Evolutionary conservation across 2,888 invertebrate species (phyloP), one percentile per base, ranked within the genome.

Genomic region (Caenorhabditis uteleia): DNA sequence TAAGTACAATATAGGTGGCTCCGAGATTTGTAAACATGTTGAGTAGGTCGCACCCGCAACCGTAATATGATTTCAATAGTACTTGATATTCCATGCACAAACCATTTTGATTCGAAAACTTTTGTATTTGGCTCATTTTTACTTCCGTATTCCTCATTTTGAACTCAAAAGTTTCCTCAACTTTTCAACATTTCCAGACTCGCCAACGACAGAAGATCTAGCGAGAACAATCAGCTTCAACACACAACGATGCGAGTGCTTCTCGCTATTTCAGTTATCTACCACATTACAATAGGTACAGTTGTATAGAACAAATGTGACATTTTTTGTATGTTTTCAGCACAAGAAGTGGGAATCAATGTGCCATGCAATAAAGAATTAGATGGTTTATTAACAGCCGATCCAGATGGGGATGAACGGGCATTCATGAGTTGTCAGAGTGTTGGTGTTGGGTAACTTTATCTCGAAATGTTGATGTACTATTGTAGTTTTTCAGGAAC

Each of bases 311-410:
- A 21, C 29, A 14, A 14, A 4, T 8, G 1, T 27, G 8, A 2
- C 10, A 8, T 1, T 21, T n/a, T 3, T 18, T 21, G 26, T 16
- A 4, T 20, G 21, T 12, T 55, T 70, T 31, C 53, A 70, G 74
- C 62, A 45, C 43, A 66, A 56, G 56, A 68, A 56, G 59, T 64
- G 33, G 70, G 62, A 39, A 65, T 71, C 40, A 71, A 74, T 50
- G 67, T 64, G 50, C 79, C 80, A 27, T 80, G 80, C 51, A 77
- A 81, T 44, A 72, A 73, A 16, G 78, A 78, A 29, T 51, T 73
- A 20, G 77, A 80, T 54, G 74, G 76, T 16, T 61, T 80, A 8
- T 68, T 81, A 26, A 75, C 78, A 36, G 71, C 71, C n/a, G 77
- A 81, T 55, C 77, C 82, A 29, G 67, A 74, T 46, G 75, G 76